Evolutionary conservation across 2,888 invertebrate genomes (phyloP), one percentile per base, ranked within the genome.

Genomic region (Watsonalla cultraria): DNA sequence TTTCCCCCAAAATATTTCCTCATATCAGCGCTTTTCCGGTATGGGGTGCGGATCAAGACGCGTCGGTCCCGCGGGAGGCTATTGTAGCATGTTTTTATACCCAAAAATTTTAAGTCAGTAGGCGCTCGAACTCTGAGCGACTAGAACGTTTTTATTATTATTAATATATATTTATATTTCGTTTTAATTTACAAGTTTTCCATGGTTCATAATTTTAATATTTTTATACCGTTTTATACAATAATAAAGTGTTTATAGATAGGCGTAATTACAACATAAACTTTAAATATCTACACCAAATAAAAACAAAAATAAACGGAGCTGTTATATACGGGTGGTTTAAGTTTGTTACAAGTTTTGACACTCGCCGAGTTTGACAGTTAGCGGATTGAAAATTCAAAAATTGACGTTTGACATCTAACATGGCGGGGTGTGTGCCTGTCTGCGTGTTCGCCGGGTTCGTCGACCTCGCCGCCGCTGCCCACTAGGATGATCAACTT

Each of bases 31-130:
- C 62, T 67, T 66, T 72, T 69, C 73, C 59, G 74, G 56, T 53
- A 52, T 65, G 57, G 66, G 58, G 66, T 73, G 75, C 89, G 88
- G 76, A 90, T 76, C 90, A 90, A 90, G 86, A 80, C 61, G 55
- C 61, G 13, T 61, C 66, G 59, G 37, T 78, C 89, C 82, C 62
- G 56, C 60, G 76, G 85, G 80, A 85, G 89, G 86, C 90, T 84
- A 90, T 90, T 90, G 90, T 90, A 90, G 90, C 90, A 87, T 90
- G 90, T 90, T 90, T 90, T 90, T 90, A 90, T 90, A 84, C 90
- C 90, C 90, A 90, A 90, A 90, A 90, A 90, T 90, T 90, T 90
- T 89, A 90, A 90, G 88, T 90, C 90, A 90, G 90, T 90, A 90
- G 90, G 89, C 90, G 90, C 90, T 89, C 89, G 88, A 80, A 89